A percentile compares a stretch with the other conserved stretches of the same genome.
Conservation (phyloP, 2,113 vertebrate genomes). For the Gila orcuttii region DNA sequence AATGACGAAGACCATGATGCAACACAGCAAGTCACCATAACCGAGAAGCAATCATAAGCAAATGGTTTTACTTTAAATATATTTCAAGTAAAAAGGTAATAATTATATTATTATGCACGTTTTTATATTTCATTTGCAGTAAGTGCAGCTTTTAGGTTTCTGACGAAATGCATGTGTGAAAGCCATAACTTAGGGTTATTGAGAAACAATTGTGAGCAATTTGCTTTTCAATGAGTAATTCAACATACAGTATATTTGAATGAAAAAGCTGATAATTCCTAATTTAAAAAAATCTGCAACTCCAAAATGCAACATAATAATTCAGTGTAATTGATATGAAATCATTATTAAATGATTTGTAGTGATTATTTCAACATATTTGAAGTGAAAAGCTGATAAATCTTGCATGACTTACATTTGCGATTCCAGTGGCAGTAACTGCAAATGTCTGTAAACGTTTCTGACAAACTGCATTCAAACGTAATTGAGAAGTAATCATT, state of each 20-base stretch:
- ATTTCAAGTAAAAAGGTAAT: no score
- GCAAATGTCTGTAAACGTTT: not conserved
- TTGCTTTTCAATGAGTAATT: not conserved
- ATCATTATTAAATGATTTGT: constrained; percentile 15
- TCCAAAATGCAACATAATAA: not conserved
- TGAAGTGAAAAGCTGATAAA: not conserved
- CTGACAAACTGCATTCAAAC: not conserved
- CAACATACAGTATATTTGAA: not conserved
- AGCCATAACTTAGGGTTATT: not conserved
- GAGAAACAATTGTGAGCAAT: not conserved
- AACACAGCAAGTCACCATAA: not conserved
- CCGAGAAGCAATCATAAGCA: not conserved
- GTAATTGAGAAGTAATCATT: constrained; percentile 43
- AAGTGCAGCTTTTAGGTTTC: not conserved
- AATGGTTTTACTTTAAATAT: not conserved
- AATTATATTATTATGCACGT: no score
- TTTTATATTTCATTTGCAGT: no score
- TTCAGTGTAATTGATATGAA: not conserved
- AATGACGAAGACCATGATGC: not conserved
- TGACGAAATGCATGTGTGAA: not conserved
- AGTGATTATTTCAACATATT: constrained; percentile 8
- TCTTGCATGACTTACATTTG: not conserved
- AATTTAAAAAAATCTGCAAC: not conserved
- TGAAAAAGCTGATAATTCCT: not conserved
- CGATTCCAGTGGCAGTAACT: not conserved